phyloP scores from a whole-genome alignment of 2,888 invertebrate species.

The Spialia ferax region DNA sequence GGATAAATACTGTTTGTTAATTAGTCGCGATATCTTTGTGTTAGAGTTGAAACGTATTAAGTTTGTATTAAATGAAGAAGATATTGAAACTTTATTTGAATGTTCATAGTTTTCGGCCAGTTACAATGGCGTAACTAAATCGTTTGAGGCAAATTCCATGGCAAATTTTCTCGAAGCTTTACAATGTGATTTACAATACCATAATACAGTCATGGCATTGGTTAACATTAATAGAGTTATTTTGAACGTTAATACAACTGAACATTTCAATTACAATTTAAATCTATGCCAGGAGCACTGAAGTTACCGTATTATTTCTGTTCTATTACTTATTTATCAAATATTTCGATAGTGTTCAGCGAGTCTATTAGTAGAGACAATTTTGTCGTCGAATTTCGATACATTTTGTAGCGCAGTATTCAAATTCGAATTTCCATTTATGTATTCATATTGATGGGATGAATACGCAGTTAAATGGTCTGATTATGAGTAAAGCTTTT shows the following conservation, averaged over 20 bases:
- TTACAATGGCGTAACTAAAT: no score
- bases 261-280: background rate
- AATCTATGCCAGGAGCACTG: constrained; percentile 1
- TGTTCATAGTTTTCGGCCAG: no score
- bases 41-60: constrained; percentile 41
- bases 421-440: constrained; percentile 73
- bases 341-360: constrained; percentile 49
- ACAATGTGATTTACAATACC: no score
- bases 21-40: constrained; percentile 62
- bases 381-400: constrained; percentile 62
- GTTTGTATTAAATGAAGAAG: constrained; percentile 28
- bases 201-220: no score
- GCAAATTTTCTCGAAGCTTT: no score
- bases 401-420: constrained; percentile 71
- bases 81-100: background rate
- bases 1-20: constrained; percentile 61
- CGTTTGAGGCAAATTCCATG: no score
- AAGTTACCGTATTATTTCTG: constrained; percentile 20
- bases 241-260: background rate
- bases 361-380: constrained; percentile 50
- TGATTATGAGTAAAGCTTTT: constrained; percentile 54
- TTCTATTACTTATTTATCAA: constrained; percentile 59
- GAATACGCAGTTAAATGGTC: constrained; percentile 68
- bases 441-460: constrained; percentile 69
- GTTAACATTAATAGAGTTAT: no score